These are phyloP conservation scores for Pogona vitticeps DNA, from an alignment of 2,113 vertebrate genomes.

Conservation along the genomic window DNA sequence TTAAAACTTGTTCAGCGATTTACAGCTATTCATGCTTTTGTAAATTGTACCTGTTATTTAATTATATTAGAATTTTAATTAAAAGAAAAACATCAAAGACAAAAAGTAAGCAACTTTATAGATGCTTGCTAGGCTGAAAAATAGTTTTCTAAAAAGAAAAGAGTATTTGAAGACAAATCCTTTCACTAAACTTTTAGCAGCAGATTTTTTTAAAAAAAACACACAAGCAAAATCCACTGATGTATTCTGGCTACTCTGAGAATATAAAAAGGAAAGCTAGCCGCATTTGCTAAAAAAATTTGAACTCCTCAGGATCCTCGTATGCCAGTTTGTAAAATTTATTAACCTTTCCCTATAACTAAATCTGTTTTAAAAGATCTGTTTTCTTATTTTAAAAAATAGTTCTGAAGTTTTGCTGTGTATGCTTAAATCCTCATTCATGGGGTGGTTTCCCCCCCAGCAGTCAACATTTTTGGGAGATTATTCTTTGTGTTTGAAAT, in stretches of 20 bases:
- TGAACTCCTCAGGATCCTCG: background rate
- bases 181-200: background rate
- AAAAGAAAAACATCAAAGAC: background rate
- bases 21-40: background rate
- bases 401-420: background rate
- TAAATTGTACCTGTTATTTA: background rate
- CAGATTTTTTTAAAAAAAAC: background rate
- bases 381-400: background rate
- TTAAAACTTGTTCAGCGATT: background rate
- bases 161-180: background rate
- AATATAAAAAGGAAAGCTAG: background rate
- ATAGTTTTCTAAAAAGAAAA: background rate
- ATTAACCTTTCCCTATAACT: background rate
- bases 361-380: background rate
- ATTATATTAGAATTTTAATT: background rate
- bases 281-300: background rate
- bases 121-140: background rate
- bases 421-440: background rate
- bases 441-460: background rate
- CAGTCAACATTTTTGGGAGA: background rate
- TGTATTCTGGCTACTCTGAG: background rate
- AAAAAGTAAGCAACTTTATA: background rate
- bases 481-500: background rate
- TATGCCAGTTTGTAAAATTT: background rate
- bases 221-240: background rate